Base-by-base conservation (phyloP, 2,797 vertebrate genomes). In the Acanthurus lineatus region DNA sequence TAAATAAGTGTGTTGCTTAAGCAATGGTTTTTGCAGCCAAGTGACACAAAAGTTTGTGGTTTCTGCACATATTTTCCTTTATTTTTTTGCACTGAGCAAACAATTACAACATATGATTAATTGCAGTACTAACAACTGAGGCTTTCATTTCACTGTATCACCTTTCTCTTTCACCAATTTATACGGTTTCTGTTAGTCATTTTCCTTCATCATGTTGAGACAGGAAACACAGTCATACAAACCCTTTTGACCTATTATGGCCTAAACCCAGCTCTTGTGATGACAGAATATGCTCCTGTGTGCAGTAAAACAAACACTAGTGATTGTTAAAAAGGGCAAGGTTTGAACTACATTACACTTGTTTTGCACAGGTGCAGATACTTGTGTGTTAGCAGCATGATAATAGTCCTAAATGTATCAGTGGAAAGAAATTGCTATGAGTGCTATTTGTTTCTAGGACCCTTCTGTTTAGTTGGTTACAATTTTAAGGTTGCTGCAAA, bases 41-140 rank as follows among this genome's bases (percentile, higher is more conserved):
- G 58, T 73, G 35, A 85, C 47, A 79, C 64, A 73, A 62, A 73
- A 73, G 56, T 67, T 48, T 17, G 69, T 12, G 40, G 56, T 68
- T 75, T 87, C 75, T 86, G 69, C 25, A 77, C 61, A 80, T 35
- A 54, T 71, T 77, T 84, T 42, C 81, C 25, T 58, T 61, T 59
- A 49, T 6, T 51, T 58, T 61, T 65, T 77, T 17, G 64, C 67
- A 47, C 66, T 78, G 53, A 75, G 65, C 40, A 91, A 93, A 92
- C 81, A 90, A 69, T 87, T 85, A 82, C 76, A 73, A 19, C 77
- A 77, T 53, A 73, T 91, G 92, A 94, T 88, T 89, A 86, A 94
- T 84, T 90, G 80, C 79, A 83, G 42, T 54, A 88, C 92, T 70
- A 92, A 87, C 83, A 90, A 73, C 19, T 20, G 58, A 57, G 80